Conservation (phyloP, 2,797 vertebrate genomes). For the Sebastes oblongus region DNA sequence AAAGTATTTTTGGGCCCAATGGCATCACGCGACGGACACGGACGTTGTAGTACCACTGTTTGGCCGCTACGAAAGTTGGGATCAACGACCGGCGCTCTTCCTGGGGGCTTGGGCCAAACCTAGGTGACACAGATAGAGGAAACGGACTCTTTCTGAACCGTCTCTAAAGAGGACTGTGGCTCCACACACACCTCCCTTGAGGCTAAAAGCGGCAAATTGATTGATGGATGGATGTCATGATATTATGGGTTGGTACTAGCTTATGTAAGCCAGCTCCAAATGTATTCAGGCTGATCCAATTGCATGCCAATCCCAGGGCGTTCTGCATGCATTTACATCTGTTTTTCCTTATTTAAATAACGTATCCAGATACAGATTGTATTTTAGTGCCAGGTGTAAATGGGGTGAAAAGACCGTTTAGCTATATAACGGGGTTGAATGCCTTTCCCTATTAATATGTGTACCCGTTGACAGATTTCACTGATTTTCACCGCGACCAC, state of each 20-base stretch:
- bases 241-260: too few species aligned
- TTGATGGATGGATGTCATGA: too few species aligned
- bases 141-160: too few species aligned
- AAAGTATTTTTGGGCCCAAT: too few species aligned
- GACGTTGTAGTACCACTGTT: too few species aligned
- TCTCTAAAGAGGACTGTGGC: too few species aligned
- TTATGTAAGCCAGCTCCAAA: too few species aligned
- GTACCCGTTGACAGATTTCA: not conserved
- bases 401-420: not conserved
- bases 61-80: too few species aligned
- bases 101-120: too few species aligned
- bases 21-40: too few species aligned
- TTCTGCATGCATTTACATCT: not conserved
- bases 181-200: too few species aligned
- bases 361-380: not conserved
- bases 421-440: not conserved
- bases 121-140: rapidly evolving
- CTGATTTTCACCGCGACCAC: not conserved
- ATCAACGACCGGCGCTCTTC: too few species aligned
- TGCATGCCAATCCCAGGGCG: not conserved
- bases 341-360: not conserved
- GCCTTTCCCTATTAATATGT: not conserved
- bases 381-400: not conserved
- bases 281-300: not conserved
- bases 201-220: rapidly evolving